Base-by-base conservation (phyloP, 2,888 invertebrate species). In the Tachina fera region DNA sequence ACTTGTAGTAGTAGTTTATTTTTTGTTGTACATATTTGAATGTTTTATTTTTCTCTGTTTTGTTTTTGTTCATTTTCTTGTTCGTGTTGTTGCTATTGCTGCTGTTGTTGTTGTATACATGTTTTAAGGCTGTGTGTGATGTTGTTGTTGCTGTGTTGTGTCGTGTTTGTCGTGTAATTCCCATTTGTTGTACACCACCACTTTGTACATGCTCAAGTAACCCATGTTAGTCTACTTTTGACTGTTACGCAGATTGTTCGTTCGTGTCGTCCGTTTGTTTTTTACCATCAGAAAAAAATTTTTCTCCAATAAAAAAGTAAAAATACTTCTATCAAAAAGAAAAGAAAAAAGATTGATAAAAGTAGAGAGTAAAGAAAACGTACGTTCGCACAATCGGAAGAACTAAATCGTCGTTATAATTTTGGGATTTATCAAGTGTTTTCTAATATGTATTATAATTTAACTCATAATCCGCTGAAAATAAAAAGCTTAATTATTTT, bases 201-300 rank as follows among this genome's bases (percentile, higher is more conserved):
- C 90, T 91, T 91, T 91, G 91, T 92, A 91, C 91, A 91, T 91
- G 90, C 91, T 91, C 91, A 91, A 91, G 90, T 90, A 91, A 91
- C 90, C 91, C 92, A 91, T 92, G 92, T 92, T 92, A 92, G 92
- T 92, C 92, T 92, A 91, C 91, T 92, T 92, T 92, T 92, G 92
- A 92, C 92, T 92, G 92, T 92, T 92, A 92, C 91, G 91, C 91
- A 90, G 92, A 91, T 92, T 91, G 92, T 92, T 91, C 90, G 89
- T 89, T 90, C 89, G 91, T 90, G 88, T 88, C 88, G 87, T 87
- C 83, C 88, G 88, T 87, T 79, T 87, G 88, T 87, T 71, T 79
- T 79, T 63, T 60, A 49, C 61, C 51, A 60, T 58, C 11, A 58
- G 19, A 63, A 82, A 63, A 72, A 60, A 56, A 43, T 58, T 56